Evolutionary conservation across 2,797 vertebrate species (phyloP).

Genomic region (Tachyglossus aculeatus): DNA sequence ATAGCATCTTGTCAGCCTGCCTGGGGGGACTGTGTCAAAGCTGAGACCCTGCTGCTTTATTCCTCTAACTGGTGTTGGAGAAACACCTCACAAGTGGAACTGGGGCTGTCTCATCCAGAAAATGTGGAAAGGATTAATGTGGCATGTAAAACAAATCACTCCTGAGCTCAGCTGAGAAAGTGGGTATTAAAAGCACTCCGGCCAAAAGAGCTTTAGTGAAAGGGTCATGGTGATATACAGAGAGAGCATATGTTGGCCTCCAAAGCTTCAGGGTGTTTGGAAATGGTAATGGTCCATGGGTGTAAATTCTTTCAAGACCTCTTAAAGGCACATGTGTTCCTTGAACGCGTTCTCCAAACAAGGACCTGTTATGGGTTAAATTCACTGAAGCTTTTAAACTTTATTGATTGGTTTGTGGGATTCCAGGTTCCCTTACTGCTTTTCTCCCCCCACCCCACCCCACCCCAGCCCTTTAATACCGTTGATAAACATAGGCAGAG

Average conservation of each 20-base stretch:
- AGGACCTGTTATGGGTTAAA: conserved; percentile 82
- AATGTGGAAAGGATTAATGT: conserved; percentile 93
- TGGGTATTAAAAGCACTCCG: conserved; percentile 84
- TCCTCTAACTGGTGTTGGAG: conserved; percentile 81
- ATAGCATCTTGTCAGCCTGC: conserved; percentile 79
- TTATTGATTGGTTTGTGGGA: conserved; percentile 78
- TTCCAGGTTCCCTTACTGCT: conserved; percentile 70
- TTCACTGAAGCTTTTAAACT: conserved; percentile 77
- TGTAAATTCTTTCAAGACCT: conserved; percentile 88
- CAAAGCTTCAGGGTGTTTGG: conserved; percentile 83
- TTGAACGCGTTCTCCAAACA: conserved; percentile 78
- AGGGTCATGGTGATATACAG: conserved; percentile 79
- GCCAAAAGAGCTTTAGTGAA: conserved; percentile 82
- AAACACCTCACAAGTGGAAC: conserved; percentile 86
- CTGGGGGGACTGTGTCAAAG: conserved; percentile 84
- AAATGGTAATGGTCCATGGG: conserved; percentile 86
- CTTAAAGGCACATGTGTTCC: conserved; percentile 85
- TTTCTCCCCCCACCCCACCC: no score
- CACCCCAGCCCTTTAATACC: conserved; percentile 19
- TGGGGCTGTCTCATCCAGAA: conserved; percentile 85
- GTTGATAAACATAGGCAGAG: conserved; percentile 68
- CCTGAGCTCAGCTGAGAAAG: conserved; percentile 86
- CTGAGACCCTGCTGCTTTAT: conserved; percentile 85
- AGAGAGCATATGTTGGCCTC: conserved; percentile 82
- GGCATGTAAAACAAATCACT: conserved; percentile 88